Percentiles rank a stretch among this genome's conserved stretches.
These are phyloP conservation scores for Poecilia velifera DNA, from an alignment of 2,797 vertebrate species.

Conservation along the genomic window DNA sequence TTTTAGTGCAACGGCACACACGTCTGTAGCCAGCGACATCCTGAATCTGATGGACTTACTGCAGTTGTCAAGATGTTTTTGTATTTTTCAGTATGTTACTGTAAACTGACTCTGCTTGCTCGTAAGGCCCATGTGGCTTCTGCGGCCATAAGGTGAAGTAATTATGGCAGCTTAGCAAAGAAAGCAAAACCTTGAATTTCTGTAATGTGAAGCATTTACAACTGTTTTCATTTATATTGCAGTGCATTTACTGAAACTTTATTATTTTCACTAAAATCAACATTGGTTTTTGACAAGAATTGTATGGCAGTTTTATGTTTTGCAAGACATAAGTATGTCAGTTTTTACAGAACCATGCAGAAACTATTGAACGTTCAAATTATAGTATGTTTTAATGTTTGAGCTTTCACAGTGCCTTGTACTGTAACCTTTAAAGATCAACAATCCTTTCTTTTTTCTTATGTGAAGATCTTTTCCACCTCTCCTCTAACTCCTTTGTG, in stretches of 20 bases:
- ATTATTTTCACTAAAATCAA: neutral
- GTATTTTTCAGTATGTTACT: neutral
- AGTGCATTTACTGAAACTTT: neutral
- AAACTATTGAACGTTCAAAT: neutral
- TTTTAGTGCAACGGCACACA: neutral
- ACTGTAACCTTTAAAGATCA: neutral
- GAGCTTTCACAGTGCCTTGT: neutral
- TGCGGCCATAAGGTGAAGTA: too few relatives aligned
- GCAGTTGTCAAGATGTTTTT: neutral
- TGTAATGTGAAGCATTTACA: too few relatives aligned
- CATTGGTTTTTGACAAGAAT: too few relatives aligned
- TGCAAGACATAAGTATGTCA: neutral
- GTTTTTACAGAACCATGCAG: neutral
- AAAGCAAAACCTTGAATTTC: neutral
- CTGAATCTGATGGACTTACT: neutral
- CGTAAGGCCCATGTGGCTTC: neutral
- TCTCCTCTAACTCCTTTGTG: constrained; percentile 8
- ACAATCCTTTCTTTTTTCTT: neutral
- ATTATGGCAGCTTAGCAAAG: neutral
- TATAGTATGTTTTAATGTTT: neutral
- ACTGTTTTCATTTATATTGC: too few relatives aligned
- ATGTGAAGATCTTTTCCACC: constrained; percentile 2
- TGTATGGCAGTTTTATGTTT: neutral
- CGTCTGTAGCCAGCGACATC: neutral
- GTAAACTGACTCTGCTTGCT: neutral